phyloP scores from a whole-genome alignment of 2,113 vertebrate genomes.

The Corvus moneduloides region DNA sequence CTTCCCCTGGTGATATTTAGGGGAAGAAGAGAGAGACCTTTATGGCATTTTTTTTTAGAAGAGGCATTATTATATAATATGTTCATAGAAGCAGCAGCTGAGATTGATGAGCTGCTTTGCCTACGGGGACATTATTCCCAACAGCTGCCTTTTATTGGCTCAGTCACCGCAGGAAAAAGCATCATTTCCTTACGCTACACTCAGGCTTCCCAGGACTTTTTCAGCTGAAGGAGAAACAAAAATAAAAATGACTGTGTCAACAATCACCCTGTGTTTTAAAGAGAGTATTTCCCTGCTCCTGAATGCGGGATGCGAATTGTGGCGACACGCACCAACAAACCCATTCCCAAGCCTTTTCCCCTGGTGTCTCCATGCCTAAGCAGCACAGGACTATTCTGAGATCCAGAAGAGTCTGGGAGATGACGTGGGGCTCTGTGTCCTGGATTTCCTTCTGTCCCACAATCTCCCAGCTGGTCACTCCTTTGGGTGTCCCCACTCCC shows the following conservation, averaged over 20 bases:
- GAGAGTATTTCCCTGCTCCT: not conserved
- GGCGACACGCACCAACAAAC: not conserved
- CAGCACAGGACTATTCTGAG: not conserved
- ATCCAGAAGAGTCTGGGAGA: not conserved
- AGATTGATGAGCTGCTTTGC: constrained; percentile 15
- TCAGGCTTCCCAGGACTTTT: not conserved
- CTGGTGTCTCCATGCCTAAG: not conserved
- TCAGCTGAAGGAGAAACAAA: not conserved
- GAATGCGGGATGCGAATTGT: not conserved
- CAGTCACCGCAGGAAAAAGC: not conserved
- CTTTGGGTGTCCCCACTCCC: not conserved
- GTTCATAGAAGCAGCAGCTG: not conserved
- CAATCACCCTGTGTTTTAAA: not conserved
- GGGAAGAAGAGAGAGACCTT: not conserved
- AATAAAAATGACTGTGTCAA: not conserved
- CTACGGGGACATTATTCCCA: constrained; percentile 15
- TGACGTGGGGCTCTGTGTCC: rapidly evolving
- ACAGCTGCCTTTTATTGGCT: not conserved
- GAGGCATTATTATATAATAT: not conserved
- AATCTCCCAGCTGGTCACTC: not conserved
- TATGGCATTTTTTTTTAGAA: not conserved
- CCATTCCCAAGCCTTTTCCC: not conserved
- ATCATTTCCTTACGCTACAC: not conserved
- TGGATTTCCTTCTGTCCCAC: not conserved
- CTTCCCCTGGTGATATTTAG: constrained; percentile 1